Conservation (phyloP, 2,888 invertebrate genomes). For the Athalia cordata region DNA sequence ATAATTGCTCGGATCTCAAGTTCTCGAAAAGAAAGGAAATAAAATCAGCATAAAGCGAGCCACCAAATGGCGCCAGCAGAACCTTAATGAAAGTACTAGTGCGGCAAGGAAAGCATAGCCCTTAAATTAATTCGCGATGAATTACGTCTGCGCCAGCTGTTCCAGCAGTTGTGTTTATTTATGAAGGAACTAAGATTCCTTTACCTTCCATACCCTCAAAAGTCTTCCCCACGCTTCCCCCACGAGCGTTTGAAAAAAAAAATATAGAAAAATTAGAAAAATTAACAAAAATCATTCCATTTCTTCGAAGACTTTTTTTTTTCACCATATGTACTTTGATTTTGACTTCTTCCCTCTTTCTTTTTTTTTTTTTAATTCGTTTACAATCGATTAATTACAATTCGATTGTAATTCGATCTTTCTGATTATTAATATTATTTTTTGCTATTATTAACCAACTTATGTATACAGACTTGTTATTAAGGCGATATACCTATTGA, state of each 20-base stretch:
- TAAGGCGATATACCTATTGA: no score
- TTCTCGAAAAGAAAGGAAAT: slow-evolving; percentile 71
- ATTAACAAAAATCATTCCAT: no score
- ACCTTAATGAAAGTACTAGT: slow-evolving; percentile 72
- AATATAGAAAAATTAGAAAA: no score
- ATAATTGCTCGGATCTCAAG: slow-evolving; percentile 71
- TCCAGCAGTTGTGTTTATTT: slow-evolving; percentile 73
- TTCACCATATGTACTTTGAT: neutral
- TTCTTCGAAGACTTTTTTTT: neutral
- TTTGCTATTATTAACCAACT: no score
- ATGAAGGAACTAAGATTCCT: slow-evolving; percentile 71
- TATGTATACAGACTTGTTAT: no score
- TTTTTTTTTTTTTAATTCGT: slow-evolving; percentile 1
- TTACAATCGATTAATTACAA: no score
- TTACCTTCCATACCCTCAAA: slow-evolving; percentile 30
- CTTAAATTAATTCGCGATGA: slow-evolving; percentile 74
- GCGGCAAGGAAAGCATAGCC: slow-evolving; percentile 59
- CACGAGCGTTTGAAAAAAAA: no score
- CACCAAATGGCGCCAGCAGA: slow-evolving; percentile 70
- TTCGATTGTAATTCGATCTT: neutral
- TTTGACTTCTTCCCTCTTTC: neutral
- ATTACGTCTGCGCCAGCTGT: slow-evolving; percentile 73
- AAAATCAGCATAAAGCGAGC: slow-evolving; percentile 72
- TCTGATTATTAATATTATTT: neutral
- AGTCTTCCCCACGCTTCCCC: neutral